Base-by-base conservation (phyloP, 2,113 vertebrate genomes). In the Anolis carolinensis region DNA sequence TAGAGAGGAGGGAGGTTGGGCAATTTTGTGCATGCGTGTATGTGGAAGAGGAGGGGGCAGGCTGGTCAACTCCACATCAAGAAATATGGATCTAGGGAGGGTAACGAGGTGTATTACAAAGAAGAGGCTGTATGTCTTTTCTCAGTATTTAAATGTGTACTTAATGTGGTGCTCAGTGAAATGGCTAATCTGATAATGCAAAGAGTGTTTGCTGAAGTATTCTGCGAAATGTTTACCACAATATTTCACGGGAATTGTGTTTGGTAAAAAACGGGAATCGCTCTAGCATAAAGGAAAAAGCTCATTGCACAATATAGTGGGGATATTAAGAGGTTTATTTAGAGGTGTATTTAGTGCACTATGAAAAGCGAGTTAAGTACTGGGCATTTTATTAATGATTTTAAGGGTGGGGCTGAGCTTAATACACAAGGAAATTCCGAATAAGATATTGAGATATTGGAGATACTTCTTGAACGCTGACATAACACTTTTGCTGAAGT, bases 111-210 rank as follows among this genome's bases (percentile, higher is more conserved):
- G 87, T 91, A 93, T 87, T 94, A 72, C 86, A n/a, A 93, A 92
- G 90, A 94, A 86, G 92, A 93, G 93, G 94, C 93, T 91, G 92
- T 92, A 92, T 5, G 82, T 95, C 95, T 95, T 94, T 92, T 93
- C 92, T 90, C 94, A 93, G 93, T 95, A 95, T 95, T 95, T 96
- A 95, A 96, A 95, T 91, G 93, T 95, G 94, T 94, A 94, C 93
- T 95, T 95, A 96, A 96, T 95, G 94, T 93, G 92, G 92, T 94
- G 94, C 94, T 96, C 94, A 95, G 93, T 95, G 95, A 93, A 96
- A 96, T 95, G 95, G 93, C 95, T 96, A 96, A 96, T 95, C 94
- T 95, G 93, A 92, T 95, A 95, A 95, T 94, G 94, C 89, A 86
- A 84, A 92, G 93, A 92, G 93, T 95, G 95, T 96, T 96, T 95